These are phyloP conservation scores for Tinea trinotella DNA, from an alignment of 2,888 invertebrate genomes.

Conservation along the genomic window DNA sequence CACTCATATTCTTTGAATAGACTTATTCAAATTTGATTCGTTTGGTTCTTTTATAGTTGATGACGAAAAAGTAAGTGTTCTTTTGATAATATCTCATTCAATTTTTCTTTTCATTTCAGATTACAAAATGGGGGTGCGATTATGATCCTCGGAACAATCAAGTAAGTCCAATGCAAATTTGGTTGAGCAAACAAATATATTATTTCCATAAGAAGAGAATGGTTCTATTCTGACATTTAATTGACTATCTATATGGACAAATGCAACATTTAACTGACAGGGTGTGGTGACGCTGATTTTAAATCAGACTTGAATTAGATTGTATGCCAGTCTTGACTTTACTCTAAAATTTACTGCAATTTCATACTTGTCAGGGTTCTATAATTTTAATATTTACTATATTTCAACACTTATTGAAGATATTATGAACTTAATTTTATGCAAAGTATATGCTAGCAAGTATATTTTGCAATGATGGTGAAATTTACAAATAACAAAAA, in stretches of 20 bases:
- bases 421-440: too few relatives aligned
- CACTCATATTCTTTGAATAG: neutral
- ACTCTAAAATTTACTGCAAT: neutral
- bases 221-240: conserved; percentile 39
- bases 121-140: conserved; percentile 50
- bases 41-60: neutral
- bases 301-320: conserved; percentile 8
- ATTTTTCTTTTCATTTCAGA: conserved; percentile 35
- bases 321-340: neutral
- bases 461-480: too few relatives aligned
- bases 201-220: conserved; percentile 37
- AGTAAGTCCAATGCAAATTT: conserved; percentile 51
- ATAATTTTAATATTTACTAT: too few relatives aligned
- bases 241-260: conserved; percentile 45
- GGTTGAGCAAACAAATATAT: conserved; percentile 34
- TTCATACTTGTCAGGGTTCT: neutral
- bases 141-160: conserved; percentile 50
- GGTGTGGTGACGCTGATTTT: conserved; percentile 35
- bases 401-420: too few relatives aligned
- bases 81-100: neutral
- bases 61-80: neutral
- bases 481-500: neutral
- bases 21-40: conserved; percentile 1
- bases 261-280: conserved; percentile 35
- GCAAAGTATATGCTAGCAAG: too few relatives aligned